Base-by-base conservation (phyloP, 2,888 invertebrate genomes). In the Papilio gigon region DNA sequence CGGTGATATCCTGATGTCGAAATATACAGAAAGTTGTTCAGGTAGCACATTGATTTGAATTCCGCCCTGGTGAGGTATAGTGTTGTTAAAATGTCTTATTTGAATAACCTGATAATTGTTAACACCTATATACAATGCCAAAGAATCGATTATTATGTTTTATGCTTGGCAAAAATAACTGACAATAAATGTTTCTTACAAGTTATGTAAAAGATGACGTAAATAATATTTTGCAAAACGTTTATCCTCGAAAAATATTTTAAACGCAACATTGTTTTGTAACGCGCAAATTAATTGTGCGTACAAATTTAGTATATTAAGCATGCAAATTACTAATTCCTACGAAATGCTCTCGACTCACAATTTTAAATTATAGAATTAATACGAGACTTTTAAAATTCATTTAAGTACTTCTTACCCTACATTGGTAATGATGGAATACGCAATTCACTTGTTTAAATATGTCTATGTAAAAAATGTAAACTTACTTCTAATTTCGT, bases 11-110 rank as follows among this genome's bases (percentile, higher is more conserved):
- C 97, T 93, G 65, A 95, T 84, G 77, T 95, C 95, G 80, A 95
- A 95, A 69, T 93, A 92, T 0, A 93, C 95, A 2, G 89, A 88
- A 50, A 97, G 83, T 72, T 93, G 93, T 8, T 95, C 94, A 1
- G 98, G 97, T 8, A 98, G 92, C 0, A 98, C 96, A 82, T 98
- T 98, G 14, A 93, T 87, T 86, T 97, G 97, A 0, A 96, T 94
- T 25, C 97, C 98, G 62, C 97, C 97, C 89, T 93, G 81, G 80
- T 22, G 47, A 42, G 67, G 40, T 56, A 12, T 0, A 14, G 1
- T 40, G 5, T 14, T 14, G 12, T 14, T 40, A 9, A 40, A 40
- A 40, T 40, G 4, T 4, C 33, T 33, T 33, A 8, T 33, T n/a
- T n/a, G n/a, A n/a, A n/a, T n/a, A n/a, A n/a, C n/a, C n/a, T n/a